phyloP scores from a whole-genome alignment of 2,888 invertebrate genomes.

The Salpingus planirostris region DNA sequence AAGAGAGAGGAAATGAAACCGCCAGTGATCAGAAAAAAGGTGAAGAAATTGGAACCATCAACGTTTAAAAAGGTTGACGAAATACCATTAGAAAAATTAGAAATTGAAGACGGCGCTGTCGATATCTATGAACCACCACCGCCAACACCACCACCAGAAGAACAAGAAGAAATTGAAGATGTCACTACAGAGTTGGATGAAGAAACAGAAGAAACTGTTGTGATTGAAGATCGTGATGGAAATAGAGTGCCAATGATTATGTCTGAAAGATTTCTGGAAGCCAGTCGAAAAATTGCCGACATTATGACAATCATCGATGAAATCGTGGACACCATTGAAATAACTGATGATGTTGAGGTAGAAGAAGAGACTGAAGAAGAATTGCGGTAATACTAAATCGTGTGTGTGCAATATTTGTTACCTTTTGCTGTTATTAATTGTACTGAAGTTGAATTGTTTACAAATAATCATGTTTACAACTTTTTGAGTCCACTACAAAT shows the following conservation, averaged over 20 bases:
- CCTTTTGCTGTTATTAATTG: not conserved
- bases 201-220: constrained; percentile 4
- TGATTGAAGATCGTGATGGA: not conserved
- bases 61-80: constrained; percentile 1
- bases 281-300: constrained; percentile 35
- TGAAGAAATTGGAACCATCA: constrained; percentile 1
- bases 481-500: constrained; percentile 1
- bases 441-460: not conserved
- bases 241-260: constrained; percentile 14
- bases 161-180: constrained; percentile 1
- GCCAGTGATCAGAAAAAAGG: constrained; percentile 1
- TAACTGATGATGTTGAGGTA: constrained; percentile 24
- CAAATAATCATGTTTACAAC: not conserved
- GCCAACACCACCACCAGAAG: constrained; percentile 11
- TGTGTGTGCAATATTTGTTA: not conserved
- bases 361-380: not conserved
- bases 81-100: not conserved
- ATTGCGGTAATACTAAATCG: not conserved
- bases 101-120: constrained; percentile 3
- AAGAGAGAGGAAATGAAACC: constrained; percentile 3
- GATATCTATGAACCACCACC: constrained; percentile 16
- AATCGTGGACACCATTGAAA: constrained; percentile 38
- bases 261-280: constrained; percentile 30
- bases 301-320: constrained; percentile 38
- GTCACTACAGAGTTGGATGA: constrained; percentile 14